Evolutionary conservation across 2,888 invertebrate genomes (phyloP), one percentile per base, ranked within the genome.

Genomic region (Dermolepida albohirtum): DNA sequence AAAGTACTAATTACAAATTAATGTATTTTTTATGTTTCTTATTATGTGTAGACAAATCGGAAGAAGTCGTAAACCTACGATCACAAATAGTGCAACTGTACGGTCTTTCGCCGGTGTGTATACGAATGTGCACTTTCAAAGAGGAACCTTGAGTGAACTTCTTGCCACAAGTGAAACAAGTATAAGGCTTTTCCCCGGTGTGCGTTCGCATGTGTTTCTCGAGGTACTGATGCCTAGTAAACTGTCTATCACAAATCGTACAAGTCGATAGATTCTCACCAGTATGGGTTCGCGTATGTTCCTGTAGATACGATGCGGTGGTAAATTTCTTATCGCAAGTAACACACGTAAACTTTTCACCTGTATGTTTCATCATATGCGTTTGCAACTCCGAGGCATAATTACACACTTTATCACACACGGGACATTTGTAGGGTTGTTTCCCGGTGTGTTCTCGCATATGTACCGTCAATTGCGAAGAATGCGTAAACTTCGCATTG

Each of bases 141-240:
- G 80, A 81, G 1, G 82, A 82, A 4, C 80, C 78, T 71, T 82
- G 82, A 11, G 81, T 81, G 67, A 82, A 82, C 62, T 78, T 78
- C 67, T 81, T 82, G 4, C 78, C 79, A 52, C 82, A 82, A n/a
- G 77, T 76, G 39, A 76, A 76, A 73, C 81, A 82, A 8, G 77
- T 73, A 69, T 77, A 82, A 2, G 82, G 81, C 68, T 83, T 83
- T 70, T 83, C 83, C 2, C 85, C 86, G 0, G 86, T 85, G 73
- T 87, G 87, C 1, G 83, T 85, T 39, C 85, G 80, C 75, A 80
- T 79, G 74, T 87, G 87, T 29, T 81, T 83, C 70, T 85, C 85
- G 54, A 87, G 81, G 57, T 87, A 83, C 8, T 86, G 86, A n/a
- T 85, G 84, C 50, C 87, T 84, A 0, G 86, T 84, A 76, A 88